Base-by-base conservation (phyloP, 2,797 vertebrate genomes). In the Paedocypris micromegethes region DNA sequence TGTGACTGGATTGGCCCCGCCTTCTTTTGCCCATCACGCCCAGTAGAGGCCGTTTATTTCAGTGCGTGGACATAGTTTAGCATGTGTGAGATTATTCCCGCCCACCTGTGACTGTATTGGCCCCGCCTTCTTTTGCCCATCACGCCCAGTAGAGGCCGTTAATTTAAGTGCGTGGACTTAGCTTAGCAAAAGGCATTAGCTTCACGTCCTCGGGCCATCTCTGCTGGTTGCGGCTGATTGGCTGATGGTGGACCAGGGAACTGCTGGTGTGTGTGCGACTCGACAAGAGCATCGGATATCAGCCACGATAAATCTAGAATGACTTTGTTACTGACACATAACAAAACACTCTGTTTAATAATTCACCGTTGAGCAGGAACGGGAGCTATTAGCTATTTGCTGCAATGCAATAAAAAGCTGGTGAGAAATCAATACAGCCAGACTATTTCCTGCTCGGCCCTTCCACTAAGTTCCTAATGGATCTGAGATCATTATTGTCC, bases 301-400 rank as follows among this genome's bases (percentile, higher is more conserved):
- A 60, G 9, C 68, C 50, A 41, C 60, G 58, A 64, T 71, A 71
- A 73, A 83, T 88, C 82, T 85, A 79, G 80, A 83, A 82, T 86
- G 85, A 87, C 81, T 54, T 65, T 67, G 58, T 81, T 80, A 76
- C 77, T 83, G 85, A 86, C 83, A 87, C 80, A 78, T 84, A 86
- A 87, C 86, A 84, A 86, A 87, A 83, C 77, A 83, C 82, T 70
- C 76, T 79, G 79, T 81, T 89, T 83, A 89, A 89, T 88, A 84
- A 89, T 88, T 86, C 83, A 88, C 82, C 73, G 69, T 74, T 79
- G 56, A 69, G 83, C 76, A 84, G 83, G 86, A 86, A 69, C 47
- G 43, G 44, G 9, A 47, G 50, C 61, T 85, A 86, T 83, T 86
- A 85, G 82, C 76, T 72, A 51, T 83, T 76, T 81, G 77, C 85